Evolutionary conservation across 2,113 vertebrate species (phyloP).

Genomic region (Archocentrus centrarchus): DNA sequence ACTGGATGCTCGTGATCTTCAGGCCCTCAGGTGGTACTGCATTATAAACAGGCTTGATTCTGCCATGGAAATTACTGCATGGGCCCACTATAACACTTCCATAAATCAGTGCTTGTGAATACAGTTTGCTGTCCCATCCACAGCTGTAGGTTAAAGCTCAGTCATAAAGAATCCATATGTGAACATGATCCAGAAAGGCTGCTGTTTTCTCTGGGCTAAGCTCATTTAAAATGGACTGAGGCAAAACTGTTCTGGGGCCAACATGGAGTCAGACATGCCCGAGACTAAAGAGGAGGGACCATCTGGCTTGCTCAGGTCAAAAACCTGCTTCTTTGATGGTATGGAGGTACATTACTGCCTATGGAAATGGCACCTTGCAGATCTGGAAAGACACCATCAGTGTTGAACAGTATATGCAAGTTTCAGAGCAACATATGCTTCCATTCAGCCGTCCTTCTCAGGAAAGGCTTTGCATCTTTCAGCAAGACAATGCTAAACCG

Average conservation of each 20-base stretch:
- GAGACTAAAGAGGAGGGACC: neutral
- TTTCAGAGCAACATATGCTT: neutral
- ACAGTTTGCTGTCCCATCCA: neutral
- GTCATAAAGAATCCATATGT: neutral
- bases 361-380: neutral
- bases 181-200: neutral
- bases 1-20: neutral
- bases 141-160: neutral
- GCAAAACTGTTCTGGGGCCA: neutral
- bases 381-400: neutral
- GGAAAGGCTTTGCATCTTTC: neutral
- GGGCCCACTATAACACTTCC: neutral
- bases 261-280: neutral
- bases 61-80: neutral
- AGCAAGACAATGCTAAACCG: neutral
- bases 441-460: neutral
- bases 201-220: neutral
- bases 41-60: neutral
- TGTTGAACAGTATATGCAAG: neutral
- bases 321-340: neutral
- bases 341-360: neutral
- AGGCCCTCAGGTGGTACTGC: neutral
- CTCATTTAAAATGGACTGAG: neutral
- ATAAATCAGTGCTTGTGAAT: neutral
- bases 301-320: neutral